A percentile compares a stretch with the other conserved stretches of the same genome.
Evolutionary conservation across 2,888 invertebrate species (phyloP).

Genomic region (Eustalomyia histrio): DNA sequence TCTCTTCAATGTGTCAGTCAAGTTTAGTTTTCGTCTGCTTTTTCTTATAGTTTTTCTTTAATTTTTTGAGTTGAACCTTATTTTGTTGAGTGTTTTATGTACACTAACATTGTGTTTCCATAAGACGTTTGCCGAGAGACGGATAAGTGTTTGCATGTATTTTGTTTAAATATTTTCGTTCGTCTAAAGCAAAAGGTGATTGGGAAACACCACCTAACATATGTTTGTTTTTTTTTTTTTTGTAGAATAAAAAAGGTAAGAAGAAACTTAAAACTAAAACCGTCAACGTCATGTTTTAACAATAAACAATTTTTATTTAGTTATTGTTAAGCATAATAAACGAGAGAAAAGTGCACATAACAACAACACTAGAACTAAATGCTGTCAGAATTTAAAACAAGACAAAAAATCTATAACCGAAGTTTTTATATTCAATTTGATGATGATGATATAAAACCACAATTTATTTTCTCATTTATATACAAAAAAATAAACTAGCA

Average conservation of each 20-base stretch:
- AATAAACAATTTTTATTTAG: slow-evolving; percentile 28
- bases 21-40: too few species aligned
- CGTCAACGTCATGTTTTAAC: slow-evolving; percentile 46
- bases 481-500: background rate
- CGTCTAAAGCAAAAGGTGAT: too few species aligned
- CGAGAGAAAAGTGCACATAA: slow-evolving; percentile 33
- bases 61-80: too few species aligned
- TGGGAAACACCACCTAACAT: too few species aligned
- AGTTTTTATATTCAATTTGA: background rate
- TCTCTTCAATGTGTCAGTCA: slow-evolving; percentile 1
- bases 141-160: too few species aligned
- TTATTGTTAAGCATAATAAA: slow-evolving; percentile 35
- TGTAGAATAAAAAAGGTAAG: slow-evolving; percentile 6
- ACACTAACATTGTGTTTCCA: too few species aligned
- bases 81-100: slow-evolving; percentile 8
- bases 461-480: background rate
- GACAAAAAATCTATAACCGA: slow-evolving; percentile 11
- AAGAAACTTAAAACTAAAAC: slow-evolving; percentile 8
- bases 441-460: background rate
- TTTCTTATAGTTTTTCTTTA: too few species aligned
- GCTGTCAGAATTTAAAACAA: slow-evolving; percentile 7
- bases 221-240: too few species aligned
- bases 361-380: slow-evolving; percentile 8
- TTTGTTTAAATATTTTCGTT: too few species aligned
- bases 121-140: too few species aligned